Evolutionary conservation across 1,140 invertebrate genomes (phyloP).

Genomic region (Papilio aristodemus): DNA sequence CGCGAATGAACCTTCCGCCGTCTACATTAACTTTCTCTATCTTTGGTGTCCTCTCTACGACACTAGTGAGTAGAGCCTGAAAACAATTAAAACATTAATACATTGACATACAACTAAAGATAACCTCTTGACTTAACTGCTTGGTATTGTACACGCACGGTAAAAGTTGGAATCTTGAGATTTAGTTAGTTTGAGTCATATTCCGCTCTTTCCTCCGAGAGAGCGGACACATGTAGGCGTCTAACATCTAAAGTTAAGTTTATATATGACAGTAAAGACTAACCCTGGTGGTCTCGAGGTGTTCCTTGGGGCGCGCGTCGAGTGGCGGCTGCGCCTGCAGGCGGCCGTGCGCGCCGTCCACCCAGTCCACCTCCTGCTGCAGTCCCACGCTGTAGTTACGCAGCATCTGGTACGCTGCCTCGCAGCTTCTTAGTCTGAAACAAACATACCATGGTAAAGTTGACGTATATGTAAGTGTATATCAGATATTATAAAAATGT

Average conservation of each 20-base stretch:
- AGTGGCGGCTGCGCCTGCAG: slow-evolving; percentile 86
- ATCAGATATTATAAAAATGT: too few species aligned
- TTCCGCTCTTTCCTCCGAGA: too few species aligned
- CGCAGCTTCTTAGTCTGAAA: slow-evolving; percentile 89
- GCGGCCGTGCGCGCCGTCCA: slow-evolving; percentile 87
- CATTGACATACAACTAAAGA: not conserved
- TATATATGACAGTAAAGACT: slow-evolving; percentile 48
- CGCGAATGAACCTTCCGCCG: slow-evolving; percentile 96
- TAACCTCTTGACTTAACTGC: too few species aligned
- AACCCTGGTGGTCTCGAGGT: slow-evolving; percentile 90
- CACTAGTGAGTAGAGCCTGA: slow-evolving; percentile 93
- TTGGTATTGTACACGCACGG: too few species aligned
- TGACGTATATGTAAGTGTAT: not conserved
- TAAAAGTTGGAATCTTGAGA: too few species aligned
- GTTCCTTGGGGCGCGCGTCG: slow-evolving; percentile 86
- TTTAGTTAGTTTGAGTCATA: too few species aligned
- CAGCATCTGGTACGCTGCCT: slow-evolving; percentile 91
- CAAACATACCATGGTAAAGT: too few species aligned
- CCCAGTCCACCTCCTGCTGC: slow-evolving; percentile 92
- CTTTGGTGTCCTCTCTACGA: slow-evolving; percentile 93
- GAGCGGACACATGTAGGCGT: too few species aligned
- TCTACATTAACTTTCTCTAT: slow-evolving; percentile 97
- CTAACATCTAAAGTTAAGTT: too few species aligned
- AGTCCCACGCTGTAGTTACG: slow-evolving; percentile 93
- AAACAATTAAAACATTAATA: slow-evolving; percentile 39